Base-by-base conservation (phyloP, 2,113 vertebrate species). In the Peromyscus polionotus region DNA sequence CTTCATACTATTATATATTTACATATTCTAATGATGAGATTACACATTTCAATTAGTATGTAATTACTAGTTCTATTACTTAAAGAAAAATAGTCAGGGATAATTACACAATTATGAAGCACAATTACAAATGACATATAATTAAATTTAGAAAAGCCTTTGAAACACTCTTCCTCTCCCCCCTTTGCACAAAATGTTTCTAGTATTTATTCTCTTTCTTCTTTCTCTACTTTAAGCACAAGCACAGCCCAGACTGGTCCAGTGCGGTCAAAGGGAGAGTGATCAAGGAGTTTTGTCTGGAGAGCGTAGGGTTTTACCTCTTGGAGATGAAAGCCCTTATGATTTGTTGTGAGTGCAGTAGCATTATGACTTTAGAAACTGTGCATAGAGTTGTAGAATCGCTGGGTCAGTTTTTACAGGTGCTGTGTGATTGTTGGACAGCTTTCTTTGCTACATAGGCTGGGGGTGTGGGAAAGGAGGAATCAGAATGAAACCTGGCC, bases 11-110 rank as follows among this genome's bases (percentile, higher is more conserved):
- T 91, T 93, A 93, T 92, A 31, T 98, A 97, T 98, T 98, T 97
- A 98, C 31, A 95, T 94, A 88, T 92, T 91, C 90, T 97, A 98
- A 98, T 98, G 97, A 98, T 4, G 79, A 97, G 96, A 98, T 98
- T 97, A 51, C 57, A 93, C 85, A 85, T 97, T 97, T 98, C 98
- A 97, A 97, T 98, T 98, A 98, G 96, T 57, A 75, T 68, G 24
- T 93, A 98, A 98, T 98, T 97, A 96, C 84, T 92, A 96, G 88
- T 97, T 88, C 96, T 81, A 73, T 97, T 97, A 91, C 93, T 97
- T 95, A 98, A 98, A 98, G 96, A 98, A 98, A 98, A 93, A 95
- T 76, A 81, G 96, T 61, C 97, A 68, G 92, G 88, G 87, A 97
- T 77, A 94, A 97, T 97, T 94, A 95, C 39, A 57, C 70, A 97